Evolutionary conservation across 2,888 invertebrate species (phyloP).

Genomic region (Volucella bombylans): DNA sequence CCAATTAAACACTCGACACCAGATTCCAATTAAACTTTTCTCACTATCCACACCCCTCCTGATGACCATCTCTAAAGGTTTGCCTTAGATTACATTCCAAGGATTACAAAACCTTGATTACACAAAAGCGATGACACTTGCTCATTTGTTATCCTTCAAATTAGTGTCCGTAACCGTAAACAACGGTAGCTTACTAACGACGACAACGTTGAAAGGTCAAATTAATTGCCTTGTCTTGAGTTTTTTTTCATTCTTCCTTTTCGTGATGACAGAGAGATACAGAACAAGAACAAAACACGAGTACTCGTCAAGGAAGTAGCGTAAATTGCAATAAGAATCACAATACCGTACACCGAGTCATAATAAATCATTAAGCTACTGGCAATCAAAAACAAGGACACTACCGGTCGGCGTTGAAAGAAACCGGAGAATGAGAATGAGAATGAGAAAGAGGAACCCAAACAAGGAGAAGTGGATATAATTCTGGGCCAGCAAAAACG

Average conservation of each 20-base stretch:
- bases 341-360: slow-evolving; percentile 30
- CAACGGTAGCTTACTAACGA: neutral
- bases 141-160: slow-evolving; percentile 29
- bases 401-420: neutral
- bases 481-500: neutral
- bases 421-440: neutral
- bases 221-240: slow-evolving; percentile 12
- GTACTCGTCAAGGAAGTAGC: neutral
- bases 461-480: neutral
- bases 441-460: no score
- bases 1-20: no score
- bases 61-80: no score
- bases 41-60: no score
- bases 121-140: slow-evolving; percentile 3
- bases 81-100: no score
- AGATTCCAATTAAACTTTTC: no score
- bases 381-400: slow-evolving; percentile 27
- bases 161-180: slow-evolving; percentile 10
- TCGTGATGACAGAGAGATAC: neutral
- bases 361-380: slow-evolving; percentile 48
- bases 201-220: neutral
- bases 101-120: neutral
- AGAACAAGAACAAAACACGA: neutral
- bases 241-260: neutral
- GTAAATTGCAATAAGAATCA: slow-evolving; percentile 28